phyloP scores from a whole-genome alignment of 2,797 vertebrate genomes.

The Tokudaia tokunoshimensis region DNA sequence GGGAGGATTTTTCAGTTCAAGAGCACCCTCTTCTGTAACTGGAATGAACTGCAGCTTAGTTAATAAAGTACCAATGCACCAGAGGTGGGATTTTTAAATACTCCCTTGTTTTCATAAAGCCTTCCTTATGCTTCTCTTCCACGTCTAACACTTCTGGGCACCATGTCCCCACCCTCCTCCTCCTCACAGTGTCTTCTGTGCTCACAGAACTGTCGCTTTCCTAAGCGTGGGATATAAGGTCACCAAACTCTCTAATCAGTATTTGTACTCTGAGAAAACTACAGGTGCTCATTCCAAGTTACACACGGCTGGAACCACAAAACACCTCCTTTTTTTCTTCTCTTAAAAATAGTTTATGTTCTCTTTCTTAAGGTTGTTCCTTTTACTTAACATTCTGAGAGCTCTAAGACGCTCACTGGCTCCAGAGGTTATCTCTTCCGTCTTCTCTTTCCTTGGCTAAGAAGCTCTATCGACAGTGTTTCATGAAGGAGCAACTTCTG shows the following conservation, averaged over 20 bases:
- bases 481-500: not conserved
- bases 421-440: not conserved
- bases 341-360: not conserved
- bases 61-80: not conserved
- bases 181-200: not conserved
- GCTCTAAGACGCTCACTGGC: not conserved
- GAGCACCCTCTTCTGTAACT: slow-evolving; percentile 54
- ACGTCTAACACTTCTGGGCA: not conserved
- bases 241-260: not conserved
- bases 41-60: not conserved
- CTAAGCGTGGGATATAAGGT: not conserved
- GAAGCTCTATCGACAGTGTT: slow-evolving; percentile 10
- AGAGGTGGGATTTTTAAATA: not conserved
- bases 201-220: not conserved
- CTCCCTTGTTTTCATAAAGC: not conserved
- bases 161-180: not conserved
- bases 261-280: not conserved
- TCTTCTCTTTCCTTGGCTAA: slow-evolving; percentile 39
- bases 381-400: slow-evolving; percentile 48
- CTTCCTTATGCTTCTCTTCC: not conserved
- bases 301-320: not conserved
- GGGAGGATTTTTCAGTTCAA: slow-evolving; percentile 58
- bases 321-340: not conserved
- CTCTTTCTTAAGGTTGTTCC: slow-evolving; percentile 49
- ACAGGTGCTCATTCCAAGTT: not conserved